These are phyloP conservation scores for Subacronicta megacephala DNA, from an alignment of 2,888 invertebrate species.

Conservation along the genomic window DNA sequence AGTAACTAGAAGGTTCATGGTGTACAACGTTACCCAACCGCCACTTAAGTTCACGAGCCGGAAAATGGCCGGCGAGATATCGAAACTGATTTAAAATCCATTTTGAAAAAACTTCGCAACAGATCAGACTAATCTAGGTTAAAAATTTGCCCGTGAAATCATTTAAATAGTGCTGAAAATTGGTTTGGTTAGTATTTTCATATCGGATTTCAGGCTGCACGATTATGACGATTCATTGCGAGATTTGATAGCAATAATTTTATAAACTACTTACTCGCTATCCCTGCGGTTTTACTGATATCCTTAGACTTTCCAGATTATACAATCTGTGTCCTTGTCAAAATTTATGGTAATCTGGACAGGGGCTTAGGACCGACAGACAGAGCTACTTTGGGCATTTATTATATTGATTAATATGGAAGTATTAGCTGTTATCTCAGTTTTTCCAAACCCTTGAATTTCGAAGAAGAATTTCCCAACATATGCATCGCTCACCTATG, in stretches of 20 bases:
- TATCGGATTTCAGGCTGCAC: background rate
- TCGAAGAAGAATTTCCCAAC: too few species aligned
- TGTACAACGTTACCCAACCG: slow-evolving; percentile 51
- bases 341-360: too few species aligned
- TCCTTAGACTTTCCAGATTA: too few species aligned
- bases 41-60: slow-evolving; percentile 59
- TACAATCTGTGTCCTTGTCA: too few species aligned
- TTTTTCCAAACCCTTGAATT: too few species aligned
- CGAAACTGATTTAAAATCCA: slow-evolving; percentile 59
- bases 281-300: too few species aligned
- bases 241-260: too few species aligned
- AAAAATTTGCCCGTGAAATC: slow-evolving; percentile 49
- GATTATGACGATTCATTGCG: background rate
- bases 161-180: slow-evolving; percentile 25
- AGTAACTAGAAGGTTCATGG: slow-evolving; percentile 59
- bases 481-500: too few species aligned
- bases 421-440: too few species aligned
- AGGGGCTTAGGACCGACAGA: too few species aligned
- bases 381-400: too few species aligned
- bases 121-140: slow-evolving; percentile 38
- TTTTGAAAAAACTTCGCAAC: slow-evolving; percentile 58
- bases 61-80: slow-evolving; percentile 66
- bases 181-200: slow-evolving; percentile 9
- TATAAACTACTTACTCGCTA: background rate
- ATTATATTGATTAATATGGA: too few species aligned